Evolutionary conservation across 2,888 invertebrate genomes (phyloP).

Genomic region (Archips xylosteana): DNA sequence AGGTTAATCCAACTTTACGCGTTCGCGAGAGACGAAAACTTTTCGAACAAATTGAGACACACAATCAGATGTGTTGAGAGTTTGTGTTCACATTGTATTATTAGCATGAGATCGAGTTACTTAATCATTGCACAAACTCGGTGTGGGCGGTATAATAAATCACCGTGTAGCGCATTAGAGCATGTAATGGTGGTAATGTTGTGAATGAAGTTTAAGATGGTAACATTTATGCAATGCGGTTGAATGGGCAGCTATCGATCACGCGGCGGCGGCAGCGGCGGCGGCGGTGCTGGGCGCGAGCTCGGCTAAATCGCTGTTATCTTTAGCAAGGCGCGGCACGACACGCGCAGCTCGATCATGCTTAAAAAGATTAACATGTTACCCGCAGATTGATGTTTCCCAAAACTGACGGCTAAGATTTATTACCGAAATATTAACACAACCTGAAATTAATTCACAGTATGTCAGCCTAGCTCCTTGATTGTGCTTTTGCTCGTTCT

Average conservation of each 20-base stretch:
- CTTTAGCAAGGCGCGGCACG: constrained; percentile 55
- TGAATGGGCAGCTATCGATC: constrained; percentile 60
- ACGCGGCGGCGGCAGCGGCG: constrained; percentile 41
- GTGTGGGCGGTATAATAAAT: constrained; percentile 34
- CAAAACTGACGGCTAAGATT: constrained; percentile 39
- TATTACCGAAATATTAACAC: constrained; percentile 43
- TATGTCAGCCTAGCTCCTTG: neutral
- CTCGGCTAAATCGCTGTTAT: constrained; percentile 60
- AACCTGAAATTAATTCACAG: constrained; percentile 55
- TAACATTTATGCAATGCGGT: constrained; percentile 47
- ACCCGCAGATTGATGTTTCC: constrained; percentile 58
- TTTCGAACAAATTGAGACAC: constrained; percentile 61
- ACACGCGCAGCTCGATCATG: constrained; percentile 61
- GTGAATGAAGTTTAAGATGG: constrained; percentile 50
- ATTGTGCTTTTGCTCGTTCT: constrained; percentile 1
- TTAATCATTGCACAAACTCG: constrained; percentile 32
- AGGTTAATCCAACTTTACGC: constrained; percentile 65
- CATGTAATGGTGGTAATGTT: constrained; percentile 46
- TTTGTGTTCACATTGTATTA: constrained; percentile 42
- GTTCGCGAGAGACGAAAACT: constrained; percentile 59
- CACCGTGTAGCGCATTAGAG: constrained; percentile 41
- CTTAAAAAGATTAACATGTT: constrained; percentile 73
- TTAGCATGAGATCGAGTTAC: constrained; percentile 42
- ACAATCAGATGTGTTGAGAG: constrained; percentile 55
- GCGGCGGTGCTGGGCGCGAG: constrained; percentile 47